Base-by-base conservation (phyloP, 2,113 vertebrate species). In the Capricornis sumatraensis region DNA sequence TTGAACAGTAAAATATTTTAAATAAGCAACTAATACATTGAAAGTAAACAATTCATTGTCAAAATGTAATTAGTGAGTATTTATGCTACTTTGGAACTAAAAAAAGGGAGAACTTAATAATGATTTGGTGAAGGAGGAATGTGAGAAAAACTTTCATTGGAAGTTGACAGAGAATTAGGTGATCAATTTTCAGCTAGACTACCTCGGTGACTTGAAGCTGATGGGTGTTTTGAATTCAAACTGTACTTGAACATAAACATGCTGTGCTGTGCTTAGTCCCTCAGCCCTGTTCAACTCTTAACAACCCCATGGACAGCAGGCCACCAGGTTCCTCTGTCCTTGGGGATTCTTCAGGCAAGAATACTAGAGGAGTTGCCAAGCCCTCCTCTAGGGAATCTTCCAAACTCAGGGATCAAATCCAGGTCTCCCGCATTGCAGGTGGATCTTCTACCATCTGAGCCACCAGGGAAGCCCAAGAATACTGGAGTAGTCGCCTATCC, bases 41-140 rank as follows among this genome's bases (percentile, higher is more conserved):
- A 60, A 74, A 88, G 2, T 40, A 60, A 74, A 83, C 7, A 83
- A 58, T 52, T 12, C 2, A 36, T 74, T 60, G 7, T 36, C 60
- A 79, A 92, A 96, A 76, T 62, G 27, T 92, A 52, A 52, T 50
- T 43, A 76, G 58, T 84, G 23, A 76, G 2, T 28, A 27, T 88
- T 33, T 58, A 52, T 43, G 33, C 28, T 58, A 83, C 40, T 60
- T 81, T 87, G 40, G 4, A 81, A 50, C 17, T 17, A 58, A 87
- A 40, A 40, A 33, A 95, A 50, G 27, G 16, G 55, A 40, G 25
- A 79, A 79, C 2, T 79, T 92, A 87, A 45, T 40, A 67, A 7
- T 85, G 21, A 27, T 78, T 92, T 50, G 13, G 10, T 71, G 60
- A 82, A 82, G 43, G 71, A 87, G 1, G 27, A 43, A 36, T 92